Conservation (phyloP, 1,140 invertebrate genomes). For the Drosophila pallidifrons region DNA sequence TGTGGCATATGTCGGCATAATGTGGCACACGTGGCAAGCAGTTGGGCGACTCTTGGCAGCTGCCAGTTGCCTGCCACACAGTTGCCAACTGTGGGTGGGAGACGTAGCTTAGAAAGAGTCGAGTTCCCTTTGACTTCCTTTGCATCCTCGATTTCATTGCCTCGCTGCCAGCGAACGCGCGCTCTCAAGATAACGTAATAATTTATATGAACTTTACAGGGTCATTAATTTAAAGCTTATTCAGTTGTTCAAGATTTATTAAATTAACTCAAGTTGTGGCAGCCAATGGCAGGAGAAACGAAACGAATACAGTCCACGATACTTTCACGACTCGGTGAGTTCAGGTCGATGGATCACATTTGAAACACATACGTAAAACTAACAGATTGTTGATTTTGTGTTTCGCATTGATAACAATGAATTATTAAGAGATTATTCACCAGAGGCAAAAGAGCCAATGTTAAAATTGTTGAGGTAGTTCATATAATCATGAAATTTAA, state of each 20-base stretch:
- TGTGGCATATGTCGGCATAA: slow-evolving; percentile 61
- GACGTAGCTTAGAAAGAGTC: background rate
- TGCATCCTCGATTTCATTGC: slow-evolving; percentile 15
- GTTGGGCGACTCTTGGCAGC: slow-evolving; percentile 42
- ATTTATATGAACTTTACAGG: slow-evolving; percentile 84
- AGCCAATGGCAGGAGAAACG: slow-evolving; percentile 34
- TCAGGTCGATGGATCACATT: background rate
- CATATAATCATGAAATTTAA: too few relatives aligned
- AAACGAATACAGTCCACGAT: slow-evolving; percentile 1
- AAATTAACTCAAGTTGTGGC: slow-evolving; percentile 84
- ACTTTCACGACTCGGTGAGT: background rate
- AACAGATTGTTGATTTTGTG: slow-evolving; percentile 3
- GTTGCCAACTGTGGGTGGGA: background rate
- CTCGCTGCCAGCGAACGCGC: slow-evolving; percentile 22
- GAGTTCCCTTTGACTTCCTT: background rate
- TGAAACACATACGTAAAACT: slow-evolving; percentile 17
- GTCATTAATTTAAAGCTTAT: slow-evolving; percentile 85
- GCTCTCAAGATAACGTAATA: slow-evolving; percentile 75
- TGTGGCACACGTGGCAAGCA: slow-evolving; percentile 61
- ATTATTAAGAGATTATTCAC: slow-evolving; percentile 9
- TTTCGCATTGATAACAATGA: slow-evolving; percentile 8
- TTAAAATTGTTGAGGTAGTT: too few relatives aligned
- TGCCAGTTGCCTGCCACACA: slow-evolving; percentile 35
- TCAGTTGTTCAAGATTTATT: slow-evolving; percentile 85
- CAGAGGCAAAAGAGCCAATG: background rate